Evolutionary conservation across 2,888 invertebrate species (phyloP), one percentile per base, ranked within the genome.

Genomic region (Graphium colonna): DNA sequence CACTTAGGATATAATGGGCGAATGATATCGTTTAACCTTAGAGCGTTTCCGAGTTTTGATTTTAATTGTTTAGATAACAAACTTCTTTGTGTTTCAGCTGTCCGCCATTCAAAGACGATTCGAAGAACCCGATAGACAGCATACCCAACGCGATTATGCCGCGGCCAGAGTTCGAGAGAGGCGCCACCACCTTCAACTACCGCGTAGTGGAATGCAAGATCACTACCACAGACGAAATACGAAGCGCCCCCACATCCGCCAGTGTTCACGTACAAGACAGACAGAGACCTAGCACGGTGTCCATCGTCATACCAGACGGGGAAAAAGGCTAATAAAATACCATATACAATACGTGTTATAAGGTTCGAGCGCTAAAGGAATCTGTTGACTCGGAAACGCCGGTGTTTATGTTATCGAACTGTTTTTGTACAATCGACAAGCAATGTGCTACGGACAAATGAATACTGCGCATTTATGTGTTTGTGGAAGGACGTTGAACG

Each of bases 231-330:
- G 86, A 90, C 59, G 86, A 89, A 64, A 71, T 89, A 51, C 77
- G 77, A 54, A 68, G 68, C 59, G 69, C 67, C 7, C 69, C 75
- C 2, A 40, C 55, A 53, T 65, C 67, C 15, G 60, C 71, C 43
- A 72, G 64, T 62, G 64, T 71, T 53, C 73, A 73, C 59, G 62
- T 65, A 65, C 70, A 72, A 58, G 75, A 77, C 15, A 72, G 61
- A 64, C 74, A 69, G 38, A 71, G 77, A 68, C 83, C 87, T 38
- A 87, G 90, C 61, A 91, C 92, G 18, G 91, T 92, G 57, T 91
- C 92, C 16, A 91, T 92, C 68, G 83, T 91, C 56, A 84, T 92
- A 75, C 92, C 92, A 0, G 78, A 90, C 51, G 91, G 91, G 62
- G 91, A 90, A 42, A 91, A 91, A 61, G 91, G 91, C 64, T 89